A percentile compares a stretch with the other conserved stretches of the same genome.
Conservation (phyloP, 1,140 invertebrate genomes). For the Aphidius ervi region DNA sequence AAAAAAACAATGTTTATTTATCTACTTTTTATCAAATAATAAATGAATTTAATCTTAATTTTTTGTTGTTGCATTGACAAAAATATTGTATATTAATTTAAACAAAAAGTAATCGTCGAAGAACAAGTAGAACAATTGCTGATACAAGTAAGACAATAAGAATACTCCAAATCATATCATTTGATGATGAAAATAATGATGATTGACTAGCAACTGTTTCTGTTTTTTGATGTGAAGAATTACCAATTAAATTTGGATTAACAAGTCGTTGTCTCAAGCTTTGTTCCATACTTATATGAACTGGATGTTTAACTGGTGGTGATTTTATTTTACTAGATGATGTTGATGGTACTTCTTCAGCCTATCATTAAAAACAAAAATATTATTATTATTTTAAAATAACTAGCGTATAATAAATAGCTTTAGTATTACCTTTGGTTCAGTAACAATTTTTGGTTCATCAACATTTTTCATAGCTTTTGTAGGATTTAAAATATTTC, state of each 20-base stretch:
- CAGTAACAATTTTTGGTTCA: too few species aligned
- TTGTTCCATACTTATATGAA: conserved; percentile 25
- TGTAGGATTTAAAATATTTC: conserved; percentile 49
- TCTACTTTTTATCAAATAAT: too few species aligned
- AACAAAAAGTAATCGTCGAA: conserved; percentile 47
- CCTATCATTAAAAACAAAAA: conserved; percentile 29
- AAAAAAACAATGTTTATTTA: too few species aligned
- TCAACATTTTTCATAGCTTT: conserved; percentile 26
- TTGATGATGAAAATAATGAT: conserved; percentile 42
- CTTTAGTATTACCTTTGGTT: too few species aligned
- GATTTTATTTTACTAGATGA: conserved; percentile 27
- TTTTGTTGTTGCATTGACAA: too few species aligned
- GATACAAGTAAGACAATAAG: conserved; percentile 41
- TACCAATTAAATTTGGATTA: conserved; percentile 27
- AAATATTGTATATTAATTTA: conserved; percentile 29
- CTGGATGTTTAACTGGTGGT: conserved; percentile 14
- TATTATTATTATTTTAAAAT: conserved; percentile 2
- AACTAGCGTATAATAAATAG: too few species aligned
- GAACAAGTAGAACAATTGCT: conserved; percentile 45
- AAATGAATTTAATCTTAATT: too few species aligned
- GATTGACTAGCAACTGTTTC: conserved; percentile 36
- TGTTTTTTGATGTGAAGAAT: conserved; percentile 33
- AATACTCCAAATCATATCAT: conserved; percentile 47
- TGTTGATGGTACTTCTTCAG: conserved; percentile 38
- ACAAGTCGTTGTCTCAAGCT: conserved; percentile 38